These are phyloP conservation scores for Falcunculus frontatus DNA, from an alignment of 2,113 vertebrate species.

Conservation along the genomic window DNA sequence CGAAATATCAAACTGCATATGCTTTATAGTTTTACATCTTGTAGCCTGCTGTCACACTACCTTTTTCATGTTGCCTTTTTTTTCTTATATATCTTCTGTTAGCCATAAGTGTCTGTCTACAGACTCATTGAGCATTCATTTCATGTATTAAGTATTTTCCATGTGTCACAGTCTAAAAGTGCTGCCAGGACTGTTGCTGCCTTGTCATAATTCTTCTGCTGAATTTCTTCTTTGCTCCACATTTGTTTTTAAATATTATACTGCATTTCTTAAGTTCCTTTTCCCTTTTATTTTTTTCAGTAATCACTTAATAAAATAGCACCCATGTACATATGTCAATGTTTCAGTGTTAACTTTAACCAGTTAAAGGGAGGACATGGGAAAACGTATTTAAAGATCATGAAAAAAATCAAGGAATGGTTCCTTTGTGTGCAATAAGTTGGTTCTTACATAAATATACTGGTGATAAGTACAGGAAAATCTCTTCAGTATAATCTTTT, in stretches of 20 bases:
- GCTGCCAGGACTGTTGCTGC: not conserved
- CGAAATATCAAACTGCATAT: not conserved
- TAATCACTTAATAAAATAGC: not conserved
- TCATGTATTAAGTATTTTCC: conserved; percentile 3
- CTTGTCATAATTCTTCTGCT: not conserved
- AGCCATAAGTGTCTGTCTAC: not conserved
- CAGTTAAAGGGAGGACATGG: not conserved
- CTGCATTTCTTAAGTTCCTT: not conserved
- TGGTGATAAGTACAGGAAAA: not conserved
- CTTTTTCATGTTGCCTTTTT: not conserved
- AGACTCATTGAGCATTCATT: not conserved
- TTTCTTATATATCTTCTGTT: not conserved
- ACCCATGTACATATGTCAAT: not conserved
- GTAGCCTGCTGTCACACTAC: not conserved
- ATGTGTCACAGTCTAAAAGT: not conserved
- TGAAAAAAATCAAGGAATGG: not conserved
- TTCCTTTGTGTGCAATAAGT: not conserved
- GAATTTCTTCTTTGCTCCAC: not conserved
- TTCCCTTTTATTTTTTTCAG: not conserved
- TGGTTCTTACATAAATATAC: not conserved
- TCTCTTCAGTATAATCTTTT: not conserved
- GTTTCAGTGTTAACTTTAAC: not conserved
- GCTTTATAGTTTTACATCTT: not conserved
- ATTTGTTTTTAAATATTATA: not conserved
- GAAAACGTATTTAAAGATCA: not conserved